Conservation (phyloP, 1,140 invertebrate species). For the Neodiprion pinetum region DNA sequence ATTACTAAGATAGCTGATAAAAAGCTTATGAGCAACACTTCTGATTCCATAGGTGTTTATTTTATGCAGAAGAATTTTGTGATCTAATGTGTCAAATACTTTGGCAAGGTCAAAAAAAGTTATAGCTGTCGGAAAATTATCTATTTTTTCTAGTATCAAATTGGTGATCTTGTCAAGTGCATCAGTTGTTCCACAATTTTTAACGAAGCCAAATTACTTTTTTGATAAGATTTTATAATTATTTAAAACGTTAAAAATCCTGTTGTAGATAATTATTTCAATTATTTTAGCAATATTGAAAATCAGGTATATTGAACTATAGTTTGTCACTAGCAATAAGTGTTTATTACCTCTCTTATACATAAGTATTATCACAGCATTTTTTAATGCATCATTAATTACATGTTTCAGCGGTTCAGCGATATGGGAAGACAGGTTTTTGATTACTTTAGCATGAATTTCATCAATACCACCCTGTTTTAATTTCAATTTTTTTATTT, state of each 20-base stretch:
- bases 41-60: not conserved
- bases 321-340: too few relatives aligned
- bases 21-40: not conserved
- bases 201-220: constrained; percentile 14
- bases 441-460: constrained; percentile 4
- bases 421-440: constrained; percentile 2
- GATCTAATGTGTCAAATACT: constrained; percentile 8
- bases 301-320: too few relatives aligned
- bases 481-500: not conserved
- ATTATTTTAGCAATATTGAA: too few relatives aligned
- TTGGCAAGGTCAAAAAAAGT: not conserved
- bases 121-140: not conserved
- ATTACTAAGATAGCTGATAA: not conserved
- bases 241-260: not conserved
- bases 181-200: constrained; percentile 12
- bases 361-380: too few relatives aligned
- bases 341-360: too few relatives aligned
- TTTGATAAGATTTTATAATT: constrained; percentile 12
- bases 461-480: not conserved
- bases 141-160: not conserved
- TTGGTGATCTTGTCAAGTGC: not conserved
- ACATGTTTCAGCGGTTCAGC: constrained; percentile 6
- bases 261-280: not conserved
- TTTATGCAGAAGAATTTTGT: not conserved
- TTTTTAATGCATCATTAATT: not conserved